These are phyloP conservation scores for Limonius californicus DNA, from an alignment of 1,140 invertebrate genomes.

Conservation along the genomic window DNA sequence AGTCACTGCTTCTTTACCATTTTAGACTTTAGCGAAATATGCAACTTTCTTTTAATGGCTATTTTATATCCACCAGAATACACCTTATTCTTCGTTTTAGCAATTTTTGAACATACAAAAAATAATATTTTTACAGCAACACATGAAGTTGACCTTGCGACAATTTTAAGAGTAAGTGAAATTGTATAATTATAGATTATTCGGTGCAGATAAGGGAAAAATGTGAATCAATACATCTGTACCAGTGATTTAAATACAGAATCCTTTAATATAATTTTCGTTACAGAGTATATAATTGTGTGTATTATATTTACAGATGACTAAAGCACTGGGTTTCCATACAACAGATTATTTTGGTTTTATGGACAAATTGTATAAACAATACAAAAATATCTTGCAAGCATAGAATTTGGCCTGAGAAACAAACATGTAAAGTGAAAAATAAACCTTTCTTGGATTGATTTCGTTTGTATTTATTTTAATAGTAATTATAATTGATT, in stretches of 20 bases:
- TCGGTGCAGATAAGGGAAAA: no score
- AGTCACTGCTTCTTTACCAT: conserved; percentile 26
- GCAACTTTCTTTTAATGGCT: conserved; percentile 24
- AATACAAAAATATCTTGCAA: conserved; percentile 24
- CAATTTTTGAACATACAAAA: conserved; percentile 21
- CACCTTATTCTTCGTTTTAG: conserved; percentile 20
- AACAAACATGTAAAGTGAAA: no score
- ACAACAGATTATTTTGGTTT: conserved; percentile 15
- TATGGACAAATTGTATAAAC: conserved; percentile 21
- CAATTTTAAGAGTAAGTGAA: conserved; percentile 17
- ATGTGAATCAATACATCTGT: no score
- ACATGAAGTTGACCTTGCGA: conserved; percentile 1
- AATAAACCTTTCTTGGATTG: background rate
- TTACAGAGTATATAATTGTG: no score
- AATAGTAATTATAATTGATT: background rate
- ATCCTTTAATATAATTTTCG: no score
- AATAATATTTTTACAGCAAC: conserved; percentile 19
- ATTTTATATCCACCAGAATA: conserved; percentile 23
- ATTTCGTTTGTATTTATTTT: background rate
- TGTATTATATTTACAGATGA: conserved; percentile 21
- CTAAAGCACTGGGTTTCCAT: conserved; percentile 17
- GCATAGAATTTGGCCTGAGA: conserved; percentile 11
- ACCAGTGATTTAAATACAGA: no score
- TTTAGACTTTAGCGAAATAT: conserved; percentile 24
- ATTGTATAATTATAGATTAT: background rate